phyloP scores from a whole-genome alignment of 2,113 vertebrate species.

The Guaruba guarouba region DNA sequence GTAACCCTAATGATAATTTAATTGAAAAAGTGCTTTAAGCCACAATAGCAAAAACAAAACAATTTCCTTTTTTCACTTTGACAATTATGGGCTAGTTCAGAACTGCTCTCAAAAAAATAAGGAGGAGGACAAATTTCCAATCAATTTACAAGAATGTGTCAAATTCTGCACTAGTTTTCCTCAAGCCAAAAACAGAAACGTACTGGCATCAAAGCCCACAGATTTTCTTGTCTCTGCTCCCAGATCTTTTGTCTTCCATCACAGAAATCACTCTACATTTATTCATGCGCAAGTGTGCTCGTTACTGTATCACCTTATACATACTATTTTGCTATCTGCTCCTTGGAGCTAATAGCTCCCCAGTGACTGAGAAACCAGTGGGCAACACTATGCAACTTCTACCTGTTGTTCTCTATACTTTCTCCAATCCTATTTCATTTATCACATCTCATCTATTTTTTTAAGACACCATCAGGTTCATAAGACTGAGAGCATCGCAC shows the following conservation, averaged over 20 bases:
- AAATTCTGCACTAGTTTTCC: conserved; percentile 19
- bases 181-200: conserved; percentile 9
- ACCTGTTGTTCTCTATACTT: not conserved
- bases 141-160: conserved; percentile 48
- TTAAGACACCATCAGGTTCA: not conserved
- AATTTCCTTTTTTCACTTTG: conserved; percentile 56
- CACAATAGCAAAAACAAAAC: conserved; percentile 42
- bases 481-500: not conserved
- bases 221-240: not conserved
- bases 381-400: not conserved
- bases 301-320: not conserved
- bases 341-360: not conserved
- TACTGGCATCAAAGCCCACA: conserved; percentile 1
- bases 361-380: not conserved
- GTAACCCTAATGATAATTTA: conserved; percentile 68
- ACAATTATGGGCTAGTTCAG: conserved; percentile 51
- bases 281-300: not conserved
- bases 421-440: not conserved
- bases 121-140: conserved; percentile 27
- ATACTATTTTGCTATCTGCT: not conserved
- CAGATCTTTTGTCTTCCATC: not conserved
- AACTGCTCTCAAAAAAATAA: conserved; percentile 46
- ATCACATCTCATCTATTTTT: not conserved
- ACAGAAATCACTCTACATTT: not conserved
- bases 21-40: conserved; percentile 67